Base-by-base conservation (phyloP, 2,797 vertebrate genomes). In the Distichodus sexfasciatus region DNA sequence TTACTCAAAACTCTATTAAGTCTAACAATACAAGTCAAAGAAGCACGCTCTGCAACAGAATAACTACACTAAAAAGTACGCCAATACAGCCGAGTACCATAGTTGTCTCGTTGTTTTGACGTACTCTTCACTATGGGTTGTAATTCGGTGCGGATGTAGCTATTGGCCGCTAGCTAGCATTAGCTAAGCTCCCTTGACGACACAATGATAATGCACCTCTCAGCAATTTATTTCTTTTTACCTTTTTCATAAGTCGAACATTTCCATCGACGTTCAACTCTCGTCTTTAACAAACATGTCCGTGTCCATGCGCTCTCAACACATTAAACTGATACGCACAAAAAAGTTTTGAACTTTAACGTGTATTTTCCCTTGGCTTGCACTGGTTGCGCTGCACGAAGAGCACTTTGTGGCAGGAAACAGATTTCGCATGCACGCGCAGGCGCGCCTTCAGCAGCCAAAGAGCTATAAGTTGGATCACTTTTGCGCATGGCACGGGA, bases 321-420 rank as follows among this genome's bases (percentile, higher is more conserved):
- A 33, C 31, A 33, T 17, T 7, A 33, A 3, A 46, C 3, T 15
- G 4, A 33, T 5, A 7, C 5, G 8, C 4, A 46, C 46, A 66
- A 79, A 70, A 88, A 89, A 87, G 82, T 90, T 91, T 88, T 80
- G 85, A 89, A 91, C 86, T 90, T 83, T 70, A 68, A 71, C 82
- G 83, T 82, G 84, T 83, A 87, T 58, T 72, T 86, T 77, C 81
- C 84, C 66, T 63, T 41, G 53, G 51, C 43, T 54, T 53, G 51
- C 57, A 44, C 58, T 15, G 59, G 64, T 68, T 79, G 73, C 78
- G 81, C 83, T 90, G 89, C 88, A 90, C 74, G 81, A 69, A 81
- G 69, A 68, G 15, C 90, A 90, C 86, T 89, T 88, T 91, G 83
- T 88, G 87, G 79, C 91, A 92, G 91, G 90, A 91, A 91, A 83